A percentile compares a stretch with the other conserved stretches of the same genome.
Conservation (phyloP, 37 sponge, comb jelly and placozoan genomes). For the Dysidea cf. avara region DNA sequence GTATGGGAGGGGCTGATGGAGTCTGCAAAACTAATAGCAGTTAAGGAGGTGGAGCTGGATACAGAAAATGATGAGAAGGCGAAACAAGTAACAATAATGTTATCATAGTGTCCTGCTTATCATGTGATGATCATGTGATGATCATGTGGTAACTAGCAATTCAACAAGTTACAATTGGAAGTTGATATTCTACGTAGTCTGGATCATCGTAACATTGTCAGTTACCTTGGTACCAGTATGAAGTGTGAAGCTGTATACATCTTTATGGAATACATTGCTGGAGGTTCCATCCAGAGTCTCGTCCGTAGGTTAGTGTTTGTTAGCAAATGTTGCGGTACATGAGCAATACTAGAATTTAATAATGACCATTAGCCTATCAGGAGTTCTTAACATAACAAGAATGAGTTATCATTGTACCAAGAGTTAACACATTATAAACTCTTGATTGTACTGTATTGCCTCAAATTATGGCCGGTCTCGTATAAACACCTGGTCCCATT, state of each 20-base stretch:
- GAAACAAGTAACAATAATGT: constrained; percentile 40
- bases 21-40: constrained; percentile 80
- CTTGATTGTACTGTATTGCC: too few species aligned
- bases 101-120: background rate
- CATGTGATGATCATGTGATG: background rate
- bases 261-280: constrained; percentile 92
- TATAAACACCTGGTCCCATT: too few species aligned
- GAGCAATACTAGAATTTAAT: too few species aligned
- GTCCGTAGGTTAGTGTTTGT: constrained; percentile 62
- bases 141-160: constrained; percentile 82
- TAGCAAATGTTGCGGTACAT: too few species aligned
- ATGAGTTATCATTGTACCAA: too few species aligned
- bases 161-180: constrained; percentile 74
- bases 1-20: constrained; percentile 82
- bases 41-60: constrained; percentile 89
- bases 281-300: constrained; percentile 78
- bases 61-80: constrained; percentile 60
- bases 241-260: constrained; percentile 66
- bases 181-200: constrained; percentile 80
- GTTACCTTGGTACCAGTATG: constrained; percentile 79
- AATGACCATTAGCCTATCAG: too few species aligned
- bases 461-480: too few species aligned
- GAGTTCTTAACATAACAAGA: too few species aligned
- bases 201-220: constrained; percentile 79
- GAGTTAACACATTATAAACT: too few species aligned